phyloP scores from a whole-genome alignment of 2,113 vertebrate species.

The Jacana jacana region DNA sequence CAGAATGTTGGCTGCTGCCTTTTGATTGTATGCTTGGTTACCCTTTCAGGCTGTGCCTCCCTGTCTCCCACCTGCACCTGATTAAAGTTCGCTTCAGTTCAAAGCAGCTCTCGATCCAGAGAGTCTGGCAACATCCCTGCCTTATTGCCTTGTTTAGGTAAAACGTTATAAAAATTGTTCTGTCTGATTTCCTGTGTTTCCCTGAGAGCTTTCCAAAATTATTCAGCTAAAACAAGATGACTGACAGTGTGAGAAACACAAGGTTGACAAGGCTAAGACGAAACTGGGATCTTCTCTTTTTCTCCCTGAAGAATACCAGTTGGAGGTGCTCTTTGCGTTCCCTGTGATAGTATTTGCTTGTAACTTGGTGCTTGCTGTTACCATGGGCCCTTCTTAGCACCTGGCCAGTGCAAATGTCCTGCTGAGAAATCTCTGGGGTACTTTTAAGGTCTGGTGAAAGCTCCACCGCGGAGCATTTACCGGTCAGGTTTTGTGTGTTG shows the following conservation, averaged over 20 bases:
- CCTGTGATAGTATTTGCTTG: neutral
- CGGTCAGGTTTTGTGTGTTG: conserved; percentile 17
- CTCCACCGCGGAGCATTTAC: neutral
- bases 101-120: neutral
- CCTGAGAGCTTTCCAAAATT: conserved; percentile 55
- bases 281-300: neutral
- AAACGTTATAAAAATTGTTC: conserved; percentile 47
- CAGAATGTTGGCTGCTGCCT: neutral
- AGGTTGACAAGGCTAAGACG: conserved; percentile 47
- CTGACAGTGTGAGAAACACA: conserved; percentile 59
- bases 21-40: neutral
- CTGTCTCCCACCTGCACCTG: neutral
- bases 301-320: neutral
- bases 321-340: conserved; percentile 10
- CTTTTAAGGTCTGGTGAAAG: neutral
- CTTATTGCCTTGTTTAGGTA: conserved; percentile 61
- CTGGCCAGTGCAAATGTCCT: neutral
- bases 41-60: neutral
- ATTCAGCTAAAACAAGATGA: conserved; percentile 59
- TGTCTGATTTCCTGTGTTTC: conserved; percentile 54
- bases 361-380: neutral
- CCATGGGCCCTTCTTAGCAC: neutral
- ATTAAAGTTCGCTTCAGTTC: conserved; percentile 19
- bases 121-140: conserved; percentile 33
- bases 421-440: neutral